phyloP scores from a whole-genome alignment of 2,113 vertebrate genomes.

The Penelope pileata region DNA sequence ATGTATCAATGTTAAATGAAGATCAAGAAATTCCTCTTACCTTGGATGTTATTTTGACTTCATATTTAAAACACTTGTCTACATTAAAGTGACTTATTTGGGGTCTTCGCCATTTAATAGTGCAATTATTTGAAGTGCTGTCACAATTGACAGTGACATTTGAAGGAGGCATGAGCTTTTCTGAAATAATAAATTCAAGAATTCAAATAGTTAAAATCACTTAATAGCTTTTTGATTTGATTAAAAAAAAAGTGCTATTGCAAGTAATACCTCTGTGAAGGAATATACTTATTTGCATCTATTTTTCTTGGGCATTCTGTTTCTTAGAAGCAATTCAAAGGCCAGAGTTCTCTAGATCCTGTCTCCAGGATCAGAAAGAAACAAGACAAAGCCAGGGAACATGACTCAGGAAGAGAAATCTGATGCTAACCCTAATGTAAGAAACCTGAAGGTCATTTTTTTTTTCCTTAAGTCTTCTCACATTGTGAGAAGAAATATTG shows the following conservation, averaged over 20 bases:
- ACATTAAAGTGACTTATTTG: constrained; percentile 34
- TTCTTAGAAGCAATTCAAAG: background rate
- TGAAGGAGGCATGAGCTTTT: constrained; percentile 54
- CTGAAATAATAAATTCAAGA: constrained; percentile 38
- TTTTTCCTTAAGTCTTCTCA: background rate
- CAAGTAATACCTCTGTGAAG: background rate
- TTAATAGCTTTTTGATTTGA: background rate
- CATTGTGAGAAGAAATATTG: fast-evolving
- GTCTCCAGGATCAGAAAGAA: background rate
- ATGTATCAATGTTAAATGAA: background rate
- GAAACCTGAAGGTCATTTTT: background rate
- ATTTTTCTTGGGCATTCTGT: background rate
- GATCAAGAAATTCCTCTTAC: constrained; percentile 13
- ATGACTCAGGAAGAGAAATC: background rate
- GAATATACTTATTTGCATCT: fast-evolving
- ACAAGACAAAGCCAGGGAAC: background rate
- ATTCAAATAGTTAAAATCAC: background rate
- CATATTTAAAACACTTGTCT: constrained; percentile 43
- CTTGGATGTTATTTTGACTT: constrained; percentile 24
- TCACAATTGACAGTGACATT: constrained; percentile 34
- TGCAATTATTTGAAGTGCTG: background rate
- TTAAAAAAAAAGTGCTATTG: background rate
- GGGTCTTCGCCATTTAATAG: constrained; percentile 39
- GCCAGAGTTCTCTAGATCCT: background rate
- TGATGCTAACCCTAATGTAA: background rate